Evolutionary conservation across 2,113 vertebrate genomes (phyloP), one percentile per base, ranked within the genome.

Genomic region (Thamnaconus septentrionalis): DNA sequence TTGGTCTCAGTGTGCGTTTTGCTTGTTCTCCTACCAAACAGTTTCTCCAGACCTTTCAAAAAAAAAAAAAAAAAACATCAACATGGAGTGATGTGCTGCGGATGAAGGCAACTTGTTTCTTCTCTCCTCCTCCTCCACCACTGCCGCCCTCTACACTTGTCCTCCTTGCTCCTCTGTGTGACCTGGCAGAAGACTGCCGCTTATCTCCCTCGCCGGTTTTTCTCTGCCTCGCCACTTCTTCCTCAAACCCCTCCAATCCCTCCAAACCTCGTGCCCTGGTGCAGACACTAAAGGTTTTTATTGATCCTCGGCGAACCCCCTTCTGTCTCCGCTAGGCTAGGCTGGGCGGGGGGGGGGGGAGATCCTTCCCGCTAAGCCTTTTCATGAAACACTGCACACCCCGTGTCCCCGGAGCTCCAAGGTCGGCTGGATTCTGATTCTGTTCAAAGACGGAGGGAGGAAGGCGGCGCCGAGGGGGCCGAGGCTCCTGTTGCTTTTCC

Each of bases 381-480:
- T 84, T 84, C 75, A 81, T 69, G 67, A 86, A 83, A 70, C 81
- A 65, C 63, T 67, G 75, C 58, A 67, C 78, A 84, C 76, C 73
- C 56, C 58, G 65, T 64, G 65, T 82, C 66, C 75, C 63, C 6
- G 65, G 46, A 62, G 75, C 56, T 66, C 65, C 73, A 76, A 81
- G 68, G 79, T 76, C 78, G 71, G 47, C 46, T 59, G 51, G 65
- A 68, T 64, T 47, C 66, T 53, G 61, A 31, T 31, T 31, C 18
- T 31, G 51, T 50, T 50, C n/a, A n/a, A 50, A 59, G 66, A 52
- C 52, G 12, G 70, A 58, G 18, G 54, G 52, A 57, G 50, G 56
- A 54, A 68, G 56, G 58, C n/a, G 55, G 60, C 60, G 47, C 31
- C 67, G 10, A n/a, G n/a, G n/a, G n/a, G 4, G 48, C 7, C 8